phyloP scores from a whole-genome alignment of 2,797 vertebrate species.

The Lophotriccus pileatus region DNA sequence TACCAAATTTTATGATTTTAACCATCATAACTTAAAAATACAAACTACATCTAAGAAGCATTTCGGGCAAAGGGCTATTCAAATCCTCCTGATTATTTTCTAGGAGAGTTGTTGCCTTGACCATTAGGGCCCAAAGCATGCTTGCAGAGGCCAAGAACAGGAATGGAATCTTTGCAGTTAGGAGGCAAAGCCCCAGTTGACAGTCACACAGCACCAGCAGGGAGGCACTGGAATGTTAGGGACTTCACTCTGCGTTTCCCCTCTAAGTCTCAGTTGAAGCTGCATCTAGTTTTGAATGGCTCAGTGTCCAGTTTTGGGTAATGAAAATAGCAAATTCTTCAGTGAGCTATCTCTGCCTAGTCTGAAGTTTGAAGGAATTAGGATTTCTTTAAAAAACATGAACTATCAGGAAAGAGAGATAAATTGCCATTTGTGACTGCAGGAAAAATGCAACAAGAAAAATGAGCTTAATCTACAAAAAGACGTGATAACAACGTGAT shows the following conservation, averaged over 20 bases:
- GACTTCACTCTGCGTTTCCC: neutral
- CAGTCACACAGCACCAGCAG: neutral
- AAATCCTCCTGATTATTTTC: neutral
- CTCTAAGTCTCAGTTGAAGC: neutral
- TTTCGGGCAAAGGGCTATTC: neutral
- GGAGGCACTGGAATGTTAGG: rapidly evolving
- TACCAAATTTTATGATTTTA: neutral
- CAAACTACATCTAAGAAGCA: neutral
- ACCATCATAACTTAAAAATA: neutral
- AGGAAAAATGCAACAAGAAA: neutral
- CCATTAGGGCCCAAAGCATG: neutral
- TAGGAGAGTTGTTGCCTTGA: neutral
- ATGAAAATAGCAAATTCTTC: neutral
- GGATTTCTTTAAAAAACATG: neutral
- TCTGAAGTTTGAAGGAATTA: neutral
- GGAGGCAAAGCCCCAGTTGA: neutral
- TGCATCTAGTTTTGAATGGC: neutral
- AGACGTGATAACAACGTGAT: neutral
- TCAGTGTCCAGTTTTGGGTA: neutral
- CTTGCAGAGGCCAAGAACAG: neutral
- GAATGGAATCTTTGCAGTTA: neutral
- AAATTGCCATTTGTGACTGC: neutral
- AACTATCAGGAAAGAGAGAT: neutral
- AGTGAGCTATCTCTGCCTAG: neutral
- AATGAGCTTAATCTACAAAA: neutral